Evolutionary conservation across 2,797 vertebrate species (phyloP).

Genomic region (Poeciliopsis infans): DNA sequence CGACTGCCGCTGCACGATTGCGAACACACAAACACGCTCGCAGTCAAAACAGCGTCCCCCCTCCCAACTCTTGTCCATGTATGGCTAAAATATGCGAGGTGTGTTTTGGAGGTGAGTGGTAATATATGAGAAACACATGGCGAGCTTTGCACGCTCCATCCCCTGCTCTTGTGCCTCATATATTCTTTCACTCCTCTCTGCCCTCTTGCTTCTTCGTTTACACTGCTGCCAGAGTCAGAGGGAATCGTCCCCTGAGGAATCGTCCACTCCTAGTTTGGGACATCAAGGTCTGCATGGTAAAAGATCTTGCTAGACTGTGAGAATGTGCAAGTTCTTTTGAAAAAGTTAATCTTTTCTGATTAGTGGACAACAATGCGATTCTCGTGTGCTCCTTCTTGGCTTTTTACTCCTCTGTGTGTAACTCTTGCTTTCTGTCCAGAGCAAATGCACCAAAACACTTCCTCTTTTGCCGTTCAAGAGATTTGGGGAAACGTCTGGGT

Average conservation of each 20-base stretch:
- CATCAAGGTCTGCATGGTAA: slow-evolving; percentile 61
- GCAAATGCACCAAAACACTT: slow-evolving; percentile 33
- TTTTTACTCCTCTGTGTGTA: slow-evolving; percentile 18
- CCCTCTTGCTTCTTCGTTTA: slow-evolving; percentile 40
- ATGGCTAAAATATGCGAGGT: slow-evolving; percentile 64
- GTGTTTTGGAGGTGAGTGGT: slow-evolving; percentile 59
- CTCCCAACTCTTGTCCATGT: slow-evolving; percentile 41
- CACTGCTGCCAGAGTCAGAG: slow-evolving; percentile 32
- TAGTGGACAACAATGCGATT: slow-evolving; percentile 37
- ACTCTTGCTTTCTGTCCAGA: slow-evolving; percentile 28
- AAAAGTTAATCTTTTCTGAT: slow-evolving; percentile 9
- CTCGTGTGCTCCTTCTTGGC: slow-evolving; percentile 23
- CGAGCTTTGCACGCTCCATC: slow-evolving; percentile 18
- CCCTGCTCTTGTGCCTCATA: slow-evolving; percentile 36
- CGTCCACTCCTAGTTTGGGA: slow-evolving; percentile 36
- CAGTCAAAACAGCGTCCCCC: slow-evolving; percentile 17
- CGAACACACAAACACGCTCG: slow-evolving; percentile 28
- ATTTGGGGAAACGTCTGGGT: slow-evolving; percentile 17
- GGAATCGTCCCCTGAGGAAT: slow-evolving; percentile 14
- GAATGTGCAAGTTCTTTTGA: slow-evolving; percentile 5
- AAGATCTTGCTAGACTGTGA: slow-evolving; percentile 15
- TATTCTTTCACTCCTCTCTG: slow-evolving; percentile 37
- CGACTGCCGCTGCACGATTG: slow-evolving; percentile 5
- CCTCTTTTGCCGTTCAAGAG: slow-evolving; percentile 28
- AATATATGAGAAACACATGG: slow-evolving; percentile 65